Conservation (phyloP, 53 echinoderm and acorn worm species). For the Crossaster papposus region DNA sequence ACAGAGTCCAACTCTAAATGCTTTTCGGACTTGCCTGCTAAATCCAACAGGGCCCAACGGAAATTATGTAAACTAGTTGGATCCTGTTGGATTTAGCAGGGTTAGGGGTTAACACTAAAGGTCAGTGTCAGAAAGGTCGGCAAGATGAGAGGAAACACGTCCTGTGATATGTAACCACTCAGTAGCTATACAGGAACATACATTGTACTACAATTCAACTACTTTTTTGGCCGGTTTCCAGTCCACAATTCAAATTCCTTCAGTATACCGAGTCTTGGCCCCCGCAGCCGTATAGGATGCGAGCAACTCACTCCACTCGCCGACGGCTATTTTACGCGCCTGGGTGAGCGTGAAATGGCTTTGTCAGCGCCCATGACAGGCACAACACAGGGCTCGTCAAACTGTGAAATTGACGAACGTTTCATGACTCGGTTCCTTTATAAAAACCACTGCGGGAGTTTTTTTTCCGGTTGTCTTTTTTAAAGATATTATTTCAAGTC, state of each 20-base stretch:
- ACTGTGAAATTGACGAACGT: conserved; percentile 40
- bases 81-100: too few relatives aligned
- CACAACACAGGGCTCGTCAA: conserved; percentile 23
- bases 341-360: conserved; percentile 32
- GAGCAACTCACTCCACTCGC: neutral
- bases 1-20: too few relatives aligned
- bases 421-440: neutral
- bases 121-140: too few relatives aligned
- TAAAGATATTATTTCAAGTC: conserved; percentile 38
- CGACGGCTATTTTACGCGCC: neutral
- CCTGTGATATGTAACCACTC: neutral
- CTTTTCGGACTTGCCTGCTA: too few relatives aligned
- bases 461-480: conserved; percentile 16
- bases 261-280: neutral
- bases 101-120: too few relatives aligned
- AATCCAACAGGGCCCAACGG: too few relatives aligned
- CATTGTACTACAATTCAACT: neutral
- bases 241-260: conserved; percentile 9
- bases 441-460: neutral
- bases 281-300: too few relatives aligned
- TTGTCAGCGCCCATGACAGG: conserved; percentile 2
- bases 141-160: too few relatives aligned
- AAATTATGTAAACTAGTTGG: too few relatives aligned
- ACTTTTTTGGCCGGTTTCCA: neutral
- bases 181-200: neutral